Evolutionary conservation across 2,797 vertebrate species (phyloP).

Genomic region (Pampus argenteus): DNA sequence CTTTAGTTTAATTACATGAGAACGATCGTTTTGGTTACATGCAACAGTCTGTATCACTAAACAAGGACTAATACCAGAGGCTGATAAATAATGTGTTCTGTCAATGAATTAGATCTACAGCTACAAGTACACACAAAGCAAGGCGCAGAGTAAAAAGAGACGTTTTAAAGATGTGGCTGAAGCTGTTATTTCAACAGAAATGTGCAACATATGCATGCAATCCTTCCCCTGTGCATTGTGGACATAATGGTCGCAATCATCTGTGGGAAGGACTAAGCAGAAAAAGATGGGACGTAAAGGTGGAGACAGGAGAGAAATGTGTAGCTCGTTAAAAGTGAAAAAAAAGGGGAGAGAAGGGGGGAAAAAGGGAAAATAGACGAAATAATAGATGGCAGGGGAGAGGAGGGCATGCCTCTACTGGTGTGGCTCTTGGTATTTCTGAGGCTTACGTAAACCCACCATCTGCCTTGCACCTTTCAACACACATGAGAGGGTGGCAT

Average conservation of each 20-base stretch:
- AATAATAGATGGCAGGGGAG: conserved; percentile 51
- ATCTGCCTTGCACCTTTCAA: conserved; percentile 72
- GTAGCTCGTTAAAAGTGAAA: conserved; percentile 21
- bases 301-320: background rate
- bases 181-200: conserved; percentile 23
- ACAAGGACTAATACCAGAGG: conserved; percentile 21
- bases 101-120: background rate
- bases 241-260: conserved; percentile 15
- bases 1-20: conserved; percentile 16
- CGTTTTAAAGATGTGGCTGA: background rate
- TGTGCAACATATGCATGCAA: conserved; percentile 27
- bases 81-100: conserved; percentile 31
- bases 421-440: conserved; percentile 71
- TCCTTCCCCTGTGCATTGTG: conserved; percentile 18
- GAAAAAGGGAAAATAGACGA: conserved; percentile 33
- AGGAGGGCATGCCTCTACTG: conserved; percentile 77
- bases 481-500: conserved; percentile 46
- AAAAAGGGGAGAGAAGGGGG: conserved; percentile 11
- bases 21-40: conserved; percentile 17
- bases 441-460: conserved; percentile 76
- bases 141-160: background rate
- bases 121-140: conserved; percentile 1
- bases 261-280: conserved; percentile 18
- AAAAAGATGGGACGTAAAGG: conserved; percentile 39
- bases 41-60: conserved; percentile 13